Evolutionary conservation across 1,140 invertebrate species (phyloP).

Genomic region (Cydia pomonella): DNA sequence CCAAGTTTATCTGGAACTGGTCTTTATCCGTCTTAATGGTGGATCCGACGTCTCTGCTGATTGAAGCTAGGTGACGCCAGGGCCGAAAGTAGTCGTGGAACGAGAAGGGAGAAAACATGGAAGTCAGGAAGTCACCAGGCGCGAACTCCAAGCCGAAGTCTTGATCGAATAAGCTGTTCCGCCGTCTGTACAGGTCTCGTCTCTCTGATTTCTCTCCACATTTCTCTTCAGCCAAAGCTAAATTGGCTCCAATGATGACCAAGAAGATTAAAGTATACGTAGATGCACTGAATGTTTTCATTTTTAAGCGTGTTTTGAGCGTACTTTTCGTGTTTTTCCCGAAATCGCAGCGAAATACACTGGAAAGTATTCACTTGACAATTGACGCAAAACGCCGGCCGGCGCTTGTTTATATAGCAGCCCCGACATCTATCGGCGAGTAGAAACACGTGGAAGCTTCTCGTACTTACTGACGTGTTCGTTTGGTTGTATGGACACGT

Average conservation of each 20-base stretch:
- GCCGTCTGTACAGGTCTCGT: conserved; percentile 12
- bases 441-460: conserved; percentile 38
- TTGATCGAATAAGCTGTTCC: conserved; percentile 52
- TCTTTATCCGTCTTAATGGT: conserved; percentile 76
- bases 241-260: conserved; percentile 35
- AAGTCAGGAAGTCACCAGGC: conserved; percentile 64
- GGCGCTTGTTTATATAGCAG: conserved; percentile 49
- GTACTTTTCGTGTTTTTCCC: conserved; percentile 2
- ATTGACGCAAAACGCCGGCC: conserved; percentile 37
- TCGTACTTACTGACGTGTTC: conserved; percentile 20
- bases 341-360: background rate
- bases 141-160: conserved; percentile 60
- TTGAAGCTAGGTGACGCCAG: conserved; percentile 84
- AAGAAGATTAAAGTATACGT: conserved; percentile 39
- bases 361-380: background rate
- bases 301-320: conserved; percentile 33
- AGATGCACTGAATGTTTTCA: conserved; percentile 43
- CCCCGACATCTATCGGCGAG: conserved; percentile 60
- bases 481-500: background rate
- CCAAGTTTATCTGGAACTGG: conserved; percentile 64
- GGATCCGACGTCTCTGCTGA: conserved; percentile 76
- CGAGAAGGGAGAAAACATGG: conserved; percentile 60
- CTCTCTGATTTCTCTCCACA: conserved; percentile 42
- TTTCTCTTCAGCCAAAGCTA: conserved; percentile 49
- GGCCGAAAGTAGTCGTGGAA: conserved; percentile 78